phyloP scores from a whole-genome alignment of 2,888 invertebrate genomes.

The Pyrocoelia pectoralis region DNA sequence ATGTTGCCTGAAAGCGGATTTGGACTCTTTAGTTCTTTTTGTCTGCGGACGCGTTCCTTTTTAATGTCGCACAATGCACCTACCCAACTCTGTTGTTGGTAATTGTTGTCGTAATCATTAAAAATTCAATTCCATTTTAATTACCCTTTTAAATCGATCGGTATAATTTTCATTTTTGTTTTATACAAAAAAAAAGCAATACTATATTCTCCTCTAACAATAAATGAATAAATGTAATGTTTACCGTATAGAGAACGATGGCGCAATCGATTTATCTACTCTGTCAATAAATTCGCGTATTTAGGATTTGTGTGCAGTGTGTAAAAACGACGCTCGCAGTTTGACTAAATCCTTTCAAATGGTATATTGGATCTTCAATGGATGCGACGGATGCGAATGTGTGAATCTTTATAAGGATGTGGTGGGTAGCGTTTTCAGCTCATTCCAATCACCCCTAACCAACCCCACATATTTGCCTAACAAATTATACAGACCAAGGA shows the following conservation, averaged over 20 bases:
- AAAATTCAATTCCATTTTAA: conserved; percentile 11
- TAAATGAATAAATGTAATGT: conserved; percentile 29
- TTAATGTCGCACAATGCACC: conserved; percentile 42
- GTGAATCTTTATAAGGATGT: conserved; percentile 43
- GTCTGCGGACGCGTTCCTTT: conserved; percentile 46
- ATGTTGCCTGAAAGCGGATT: conserved; percentile 61
- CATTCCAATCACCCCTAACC: conserved; percentile 30
- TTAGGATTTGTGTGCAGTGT: conserved; percentile 59
- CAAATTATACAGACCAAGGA: conserved; percentile 23
- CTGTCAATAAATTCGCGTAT: conserved; percentile 59
- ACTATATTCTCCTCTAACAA: no score
- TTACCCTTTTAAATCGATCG: neutral
- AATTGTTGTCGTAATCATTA: conserved; percentile 36
- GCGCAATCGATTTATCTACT: conserved; percentile 39
- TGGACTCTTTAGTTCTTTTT: conserved; percentile 59
- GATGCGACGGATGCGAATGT: conserved; percentile 42
- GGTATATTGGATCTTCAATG: conserved; percentile 55
- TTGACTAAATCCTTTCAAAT: conserved; percentile 59
- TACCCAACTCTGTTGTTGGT: conserved; percentile 23
- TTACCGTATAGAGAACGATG: conserved; percentile 32
- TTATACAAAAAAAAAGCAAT: no score
- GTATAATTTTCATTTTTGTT: no score
- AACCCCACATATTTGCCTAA: conserved; percentile 30
- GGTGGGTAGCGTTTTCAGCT: conserved; percentile 32
- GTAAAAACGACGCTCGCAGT: conserved; percentile 54